phyloP scores from a whole-genome alignment of 2,113 vertebrate genomes.

The Apistogramma diplotaenia region DNA sequence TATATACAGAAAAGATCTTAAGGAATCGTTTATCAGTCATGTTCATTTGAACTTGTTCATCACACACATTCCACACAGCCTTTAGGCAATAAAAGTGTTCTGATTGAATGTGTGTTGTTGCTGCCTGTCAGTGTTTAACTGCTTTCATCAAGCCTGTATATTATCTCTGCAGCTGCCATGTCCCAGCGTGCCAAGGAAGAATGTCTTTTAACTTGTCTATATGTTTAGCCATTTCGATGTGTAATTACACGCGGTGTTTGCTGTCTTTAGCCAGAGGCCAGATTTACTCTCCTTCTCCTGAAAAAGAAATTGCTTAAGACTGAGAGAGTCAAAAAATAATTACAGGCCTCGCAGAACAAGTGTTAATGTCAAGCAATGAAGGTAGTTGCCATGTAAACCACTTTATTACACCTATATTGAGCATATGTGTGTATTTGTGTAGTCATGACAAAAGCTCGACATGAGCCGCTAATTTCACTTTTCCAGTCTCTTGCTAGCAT shows the following conservation, averaged over 20 bases:
- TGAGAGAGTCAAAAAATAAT: not conserved
- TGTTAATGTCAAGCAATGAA: not conserved
- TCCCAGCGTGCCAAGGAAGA: constrained; percentile 57
- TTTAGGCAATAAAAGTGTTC: constrained; percentile 3
- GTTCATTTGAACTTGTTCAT: constrained; percentile 13
- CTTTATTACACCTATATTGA: not conserved
- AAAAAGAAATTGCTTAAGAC: constrained; percentile 17
- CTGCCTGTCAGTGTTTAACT: constrained; percentile 7
- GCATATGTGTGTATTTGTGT: rapidly evolving
- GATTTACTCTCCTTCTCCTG: constrained; percentile 6
- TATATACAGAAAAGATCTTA: not conserved
- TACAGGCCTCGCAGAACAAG: not conserved
- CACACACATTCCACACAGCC: not conserved
- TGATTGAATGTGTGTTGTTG: constrained; percentile 1
- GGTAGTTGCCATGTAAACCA: not conserved
- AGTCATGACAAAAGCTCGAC: not conserved
- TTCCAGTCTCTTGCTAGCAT: not conserved
- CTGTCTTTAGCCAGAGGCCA: constrained; percentile 19
- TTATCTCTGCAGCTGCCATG: constrained; percentile 40
- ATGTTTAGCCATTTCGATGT: constrained; percentile 55
- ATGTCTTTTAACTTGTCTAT: constrained; percentile 53
- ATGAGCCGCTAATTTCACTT: not conserved
- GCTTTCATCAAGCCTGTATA: constrained; percentile 12
- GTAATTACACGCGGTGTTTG: constrained; percentile 46
- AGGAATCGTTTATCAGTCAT: constrained; percentile 3